phyloP scores from a whole-genome alignment of 1,140 invertebrate species.

The Zeugodacus cucurbitae region DNA sequence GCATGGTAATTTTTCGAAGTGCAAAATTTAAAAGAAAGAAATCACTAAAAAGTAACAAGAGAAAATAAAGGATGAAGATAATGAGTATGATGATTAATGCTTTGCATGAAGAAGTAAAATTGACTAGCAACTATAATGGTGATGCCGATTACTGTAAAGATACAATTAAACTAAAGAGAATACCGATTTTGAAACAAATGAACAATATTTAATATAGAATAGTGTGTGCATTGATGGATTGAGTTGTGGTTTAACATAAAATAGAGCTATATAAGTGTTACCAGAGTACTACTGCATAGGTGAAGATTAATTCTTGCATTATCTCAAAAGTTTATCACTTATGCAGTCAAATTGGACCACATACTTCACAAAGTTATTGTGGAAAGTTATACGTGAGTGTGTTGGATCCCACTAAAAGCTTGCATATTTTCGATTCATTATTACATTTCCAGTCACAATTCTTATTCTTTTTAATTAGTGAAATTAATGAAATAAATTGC shows the following conservation, averaged over 20 bases:
- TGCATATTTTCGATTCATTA: too few species aligned
- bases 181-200: neutral
- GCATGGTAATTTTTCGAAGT: neutral
- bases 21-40: conserved; percentile 3
- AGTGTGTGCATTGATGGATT: neutral
- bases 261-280: too few species aligned
- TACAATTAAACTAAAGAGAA: neutral
- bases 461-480: too few species aligned
- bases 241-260: neutral
- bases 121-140: neutral
- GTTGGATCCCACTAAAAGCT: too few species aligned
- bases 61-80: neutral
- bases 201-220: neutral
- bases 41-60: neutral
- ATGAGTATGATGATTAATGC: conserved; percentile 4
- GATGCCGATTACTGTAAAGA: neutral
- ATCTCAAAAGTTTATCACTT: too few species aligned
- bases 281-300: too few species aligned
- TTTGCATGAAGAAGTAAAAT: neutral
- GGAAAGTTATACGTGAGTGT: too few species aligned
- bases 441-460: too few species aligned
- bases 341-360: too few species aligned
- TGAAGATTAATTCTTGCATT: too few species aligned
- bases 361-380: too few species aligned
- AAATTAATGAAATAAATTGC: too few species aligned